A percentile compares a stretch with the other conserved stretches of the same genome.
Evolutionary conservation across 2,797 vertebrate species (phyloP).

Genomic region (Hirundo rustica): DNA sequence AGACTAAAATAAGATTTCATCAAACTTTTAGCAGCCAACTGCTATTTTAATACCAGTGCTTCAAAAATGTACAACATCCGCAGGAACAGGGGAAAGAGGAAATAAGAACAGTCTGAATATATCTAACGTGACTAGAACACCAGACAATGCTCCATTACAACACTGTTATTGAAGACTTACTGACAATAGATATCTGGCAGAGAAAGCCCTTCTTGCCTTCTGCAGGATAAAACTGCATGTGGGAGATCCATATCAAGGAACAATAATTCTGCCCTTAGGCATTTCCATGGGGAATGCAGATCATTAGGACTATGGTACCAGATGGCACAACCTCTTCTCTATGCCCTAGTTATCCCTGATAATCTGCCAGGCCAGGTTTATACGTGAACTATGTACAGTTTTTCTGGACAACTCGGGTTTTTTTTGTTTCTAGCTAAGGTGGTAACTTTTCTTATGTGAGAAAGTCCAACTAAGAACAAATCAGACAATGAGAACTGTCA

Average conservation of each 20-base stretch:
- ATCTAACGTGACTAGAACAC: neutral
- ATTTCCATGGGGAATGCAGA: neutral
- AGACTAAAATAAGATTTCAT: neutral
- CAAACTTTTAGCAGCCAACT: neutral
- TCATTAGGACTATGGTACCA: neutral
- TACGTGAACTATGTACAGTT: neutral
- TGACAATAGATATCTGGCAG: neutral
- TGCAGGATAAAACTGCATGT: neutral
- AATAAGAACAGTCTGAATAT: neutral
- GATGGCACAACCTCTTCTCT: neutral
- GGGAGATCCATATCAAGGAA: constrained; percentile 1
- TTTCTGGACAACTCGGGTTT: neutral
- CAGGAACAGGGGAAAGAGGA: neutral
- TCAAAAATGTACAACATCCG: neutral
- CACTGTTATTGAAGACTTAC: neutral
- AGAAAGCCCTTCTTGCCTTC: constrained; percentile 1
- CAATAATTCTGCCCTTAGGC: neutral
- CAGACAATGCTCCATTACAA: neutral
- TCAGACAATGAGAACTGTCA: neutral
- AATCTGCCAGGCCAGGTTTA: neutral
- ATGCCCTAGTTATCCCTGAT: neutral
- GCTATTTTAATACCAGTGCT: neutral
- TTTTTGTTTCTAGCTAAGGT: neutral
- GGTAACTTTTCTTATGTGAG: neutral
- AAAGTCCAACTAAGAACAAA: neutral